Percentiles rank a stretch among this genome's conserved stretches.
These are phyloP conservation scores for Amphiura filiformis DNA, from an alignment of 35 echinoderm and acorn worm species.

Conservation along the genomic window DNA sequence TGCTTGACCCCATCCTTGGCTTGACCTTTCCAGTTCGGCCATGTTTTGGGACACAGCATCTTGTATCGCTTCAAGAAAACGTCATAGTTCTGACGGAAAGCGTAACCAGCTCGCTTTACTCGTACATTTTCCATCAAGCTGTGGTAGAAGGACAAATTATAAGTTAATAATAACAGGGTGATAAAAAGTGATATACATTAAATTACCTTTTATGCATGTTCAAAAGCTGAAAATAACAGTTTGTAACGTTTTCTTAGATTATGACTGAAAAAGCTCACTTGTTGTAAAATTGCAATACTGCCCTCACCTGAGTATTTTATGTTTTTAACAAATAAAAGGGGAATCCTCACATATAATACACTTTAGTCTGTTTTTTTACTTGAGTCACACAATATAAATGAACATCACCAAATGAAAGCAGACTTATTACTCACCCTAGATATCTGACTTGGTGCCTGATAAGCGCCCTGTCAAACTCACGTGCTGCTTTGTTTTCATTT, in stretches of 20 bases:
- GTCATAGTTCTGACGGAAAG: constrained; percentile 83
- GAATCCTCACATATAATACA: no score
- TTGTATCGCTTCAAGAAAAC: constrained; percentile 86
- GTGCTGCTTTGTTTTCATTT: constrained; percentile 82
- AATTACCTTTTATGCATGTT: no score
- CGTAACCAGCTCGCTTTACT: constrained; percentile 88
- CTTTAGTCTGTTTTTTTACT: not conserved
- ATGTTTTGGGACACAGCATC: constrained; percentile 93
- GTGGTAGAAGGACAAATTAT: no score
- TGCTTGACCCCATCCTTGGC: constrained; percentile 55
- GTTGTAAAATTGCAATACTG: no score
- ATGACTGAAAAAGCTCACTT: no score
- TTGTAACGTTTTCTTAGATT: no score
- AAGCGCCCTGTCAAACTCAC: constrained; percentile 64
- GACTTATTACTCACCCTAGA: constrained; percentile 61
- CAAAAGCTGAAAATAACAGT: no score
- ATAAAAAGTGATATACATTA: no score
- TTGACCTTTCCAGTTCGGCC: constrained; percentile 84
- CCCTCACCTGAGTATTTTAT: no score
- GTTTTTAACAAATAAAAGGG: no score
- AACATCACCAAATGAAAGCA: no score
- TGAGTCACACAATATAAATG: no score
- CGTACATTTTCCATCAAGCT: constrained; percentile 95
- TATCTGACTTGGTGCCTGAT: constrained; percentile 97
- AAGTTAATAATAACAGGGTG: not conserved